A percentile compares a stretch with the other conserved stretches of the same genome.
Conservation (phyloP, 2,113 vertebrate genomes). For the Actenoides lindsayi region DNA sequence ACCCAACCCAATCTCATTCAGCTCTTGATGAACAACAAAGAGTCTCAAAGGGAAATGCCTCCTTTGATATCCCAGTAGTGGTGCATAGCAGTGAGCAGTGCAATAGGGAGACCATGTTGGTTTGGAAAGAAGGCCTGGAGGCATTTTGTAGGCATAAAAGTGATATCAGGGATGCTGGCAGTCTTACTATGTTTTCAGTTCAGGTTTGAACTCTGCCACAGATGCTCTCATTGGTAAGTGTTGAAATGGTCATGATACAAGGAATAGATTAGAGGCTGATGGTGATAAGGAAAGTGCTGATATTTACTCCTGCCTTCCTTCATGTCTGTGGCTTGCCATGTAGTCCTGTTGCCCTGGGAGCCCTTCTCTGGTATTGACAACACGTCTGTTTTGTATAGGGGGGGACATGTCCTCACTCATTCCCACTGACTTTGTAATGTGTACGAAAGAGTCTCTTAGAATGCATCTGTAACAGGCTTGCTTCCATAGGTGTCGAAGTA, state of each 20-base stretch:
- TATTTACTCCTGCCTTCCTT: background rate
- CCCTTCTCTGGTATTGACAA: background rate
- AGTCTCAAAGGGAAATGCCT: background rate
- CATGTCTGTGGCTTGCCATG: background rate
- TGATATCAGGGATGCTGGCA: rapidly evolving
- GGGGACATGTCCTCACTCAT: background rate
- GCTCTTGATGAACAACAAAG: background rate
- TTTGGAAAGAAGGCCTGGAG: background rate
- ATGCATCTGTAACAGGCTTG: background rate
- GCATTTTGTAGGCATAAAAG: background rate
- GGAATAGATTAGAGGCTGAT: background rate
- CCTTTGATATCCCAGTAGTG: background rate
- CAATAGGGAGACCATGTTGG: rapidly evolving
- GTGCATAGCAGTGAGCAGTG: background rate
- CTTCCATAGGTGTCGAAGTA: background rate
- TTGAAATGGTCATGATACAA: background rate
- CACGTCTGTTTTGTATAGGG: background rate
- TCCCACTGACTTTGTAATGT: background rate
- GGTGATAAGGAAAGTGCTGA: background rate
- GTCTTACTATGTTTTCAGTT: background rate
- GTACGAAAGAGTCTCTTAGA: background rate
- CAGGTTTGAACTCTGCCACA: background rate
- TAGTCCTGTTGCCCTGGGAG: rapidly evolving
- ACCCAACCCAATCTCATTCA: background rate
- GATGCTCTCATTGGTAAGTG: background rate